phyloP scores from a whole-genome alignment of 2,113 vertebrate genomes.

The Hypomesus transpacificus region DNA sequence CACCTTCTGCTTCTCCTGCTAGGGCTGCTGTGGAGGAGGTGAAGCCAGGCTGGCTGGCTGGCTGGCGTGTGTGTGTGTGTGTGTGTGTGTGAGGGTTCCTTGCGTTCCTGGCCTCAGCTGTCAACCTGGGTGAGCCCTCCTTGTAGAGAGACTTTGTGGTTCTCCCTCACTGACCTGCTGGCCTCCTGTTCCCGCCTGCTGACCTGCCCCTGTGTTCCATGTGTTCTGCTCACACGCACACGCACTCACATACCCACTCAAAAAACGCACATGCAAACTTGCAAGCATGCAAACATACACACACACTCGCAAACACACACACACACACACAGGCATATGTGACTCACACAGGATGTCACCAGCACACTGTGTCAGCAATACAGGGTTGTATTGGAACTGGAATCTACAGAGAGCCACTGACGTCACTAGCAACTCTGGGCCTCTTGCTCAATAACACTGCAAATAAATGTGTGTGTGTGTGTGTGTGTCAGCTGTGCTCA shows the following conservation, averaged over 20 bases:
- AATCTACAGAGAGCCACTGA: not conserved
- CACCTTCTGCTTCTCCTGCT: not conserved
- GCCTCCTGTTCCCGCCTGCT: too few relatives aligned
- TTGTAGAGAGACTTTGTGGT: not conserved
- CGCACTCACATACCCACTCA: too few relatives aligned
- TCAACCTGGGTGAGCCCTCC: not conserved
- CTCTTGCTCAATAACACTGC: not conserved
- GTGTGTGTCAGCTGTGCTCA: slow-evolving; percentile 12
- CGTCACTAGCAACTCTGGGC: not conserved
- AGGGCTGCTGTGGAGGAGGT: not conserved
- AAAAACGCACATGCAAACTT: not conserved
- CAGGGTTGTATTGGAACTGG: not conserved
- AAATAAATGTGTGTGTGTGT: slow-evolving; percentile 8
- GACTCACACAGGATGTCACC: not conserved
- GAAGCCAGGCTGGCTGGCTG: not conserved
- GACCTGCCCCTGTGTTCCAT: too few relatives aligned
- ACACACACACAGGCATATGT: not conserved
- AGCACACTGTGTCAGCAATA: not conserved
- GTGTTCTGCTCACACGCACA: too few relatives aligned
- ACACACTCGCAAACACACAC: not conserved
- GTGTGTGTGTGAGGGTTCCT: not conserved
- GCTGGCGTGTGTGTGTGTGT: not conserved
- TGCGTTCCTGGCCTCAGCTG: too few relatives aligned
- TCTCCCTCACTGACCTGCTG: too few relatives aligned
- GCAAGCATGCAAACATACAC: not conserved